These are phyloP conservation scores for Solenopsis fugax DNA, from an alignment of 1,140 invertebrate genomes.

Conservation along the genomic window DNA sequence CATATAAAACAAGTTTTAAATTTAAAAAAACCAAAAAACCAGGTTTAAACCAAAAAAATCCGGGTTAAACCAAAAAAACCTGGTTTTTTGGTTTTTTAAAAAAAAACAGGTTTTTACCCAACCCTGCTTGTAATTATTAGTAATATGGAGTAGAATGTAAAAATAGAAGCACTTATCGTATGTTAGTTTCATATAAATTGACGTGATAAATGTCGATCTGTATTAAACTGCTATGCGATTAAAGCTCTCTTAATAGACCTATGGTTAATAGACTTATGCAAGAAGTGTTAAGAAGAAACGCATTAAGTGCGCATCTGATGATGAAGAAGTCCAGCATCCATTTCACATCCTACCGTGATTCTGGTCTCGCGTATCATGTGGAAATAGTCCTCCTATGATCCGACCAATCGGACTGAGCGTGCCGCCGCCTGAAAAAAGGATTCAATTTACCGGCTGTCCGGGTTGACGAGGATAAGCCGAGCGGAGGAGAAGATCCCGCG, in stretches of 20 bases:
- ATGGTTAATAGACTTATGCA: constrained; percentile 35
- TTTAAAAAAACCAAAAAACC: no score
- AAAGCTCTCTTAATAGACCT: background rate
- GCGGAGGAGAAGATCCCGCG: constrained; percentile 4
- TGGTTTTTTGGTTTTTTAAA: no score
- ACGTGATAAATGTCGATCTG: background rate
- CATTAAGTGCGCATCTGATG: constrained; percentile 28
- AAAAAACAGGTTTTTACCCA: no score
- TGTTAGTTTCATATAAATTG: constrained; percentile 10
- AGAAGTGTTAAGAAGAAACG: constrained; percentile 37
- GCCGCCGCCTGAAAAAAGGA: constrained; percentile 42
- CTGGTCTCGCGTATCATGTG: constrained; percentile 18
- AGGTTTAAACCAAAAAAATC: no score
- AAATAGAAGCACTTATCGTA: background rate
- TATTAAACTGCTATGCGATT: background rate
- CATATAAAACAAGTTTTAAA: no score
- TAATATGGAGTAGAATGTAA: background rate
- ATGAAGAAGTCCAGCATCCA: constrained; percentile 1
- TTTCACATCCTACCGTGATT: constrained; percentile 37
- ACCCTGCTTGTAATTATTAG: background rate
- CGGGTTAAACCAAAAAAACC: no score
- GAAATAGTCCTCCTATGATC: constrained; percentile 49
- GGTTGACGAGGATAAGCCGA: constrained; percentile 70
- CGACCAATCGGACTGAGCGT: constrained; percentile 54
- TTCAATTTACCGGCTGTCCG: constrained; percentile 74